These are phyloP conservation scores for Drosophila prolongata DNA, from an alignment of 2,888 invertebrate genomes.

Conservation along the genomic window DNA sequence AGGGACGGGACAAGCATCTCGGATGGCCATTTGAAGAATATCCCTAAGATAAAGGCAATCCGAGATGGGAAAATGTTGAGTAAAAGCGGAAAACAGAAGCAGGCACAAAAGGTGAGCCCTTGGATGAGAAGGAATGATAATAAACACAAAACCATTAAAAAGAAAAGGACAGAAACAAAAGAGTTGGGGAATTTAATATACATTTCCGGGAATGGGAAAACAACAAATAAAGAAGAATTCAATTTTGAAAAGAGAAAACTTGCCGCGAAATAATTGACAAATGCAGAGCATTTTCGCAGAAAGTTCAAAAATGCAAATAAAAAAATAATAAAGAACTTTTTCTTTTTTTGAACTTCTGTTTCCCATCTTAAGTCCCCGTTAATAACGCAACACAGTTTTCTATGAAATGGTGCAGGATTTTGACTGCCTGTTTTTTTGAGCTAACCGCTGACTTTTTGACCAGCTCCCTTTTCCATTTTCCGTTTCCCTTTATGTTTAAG, in stretches of 20 bases:
- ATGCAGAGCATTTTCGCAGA: background rate
- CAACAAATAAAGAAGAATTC: background rate
- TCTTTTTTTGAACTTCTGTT: too few relatives aligned
- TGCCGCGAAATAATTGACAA: background rate
- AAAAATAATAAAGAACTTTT: too few relatives aligned
- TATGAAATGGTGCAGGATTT: background rate
- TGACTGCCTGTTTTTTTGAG: background rate
- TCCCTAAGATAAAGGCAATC: constrained; percentile 45
- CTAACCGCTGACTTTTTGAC: background rate
- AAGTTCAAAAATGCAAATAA: background rate
- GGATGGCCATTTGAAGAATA: constrained; percentile 45
- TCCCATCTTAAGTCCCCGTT: too few relatives aligned
- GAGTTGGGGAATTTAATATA: constrained; percentile 29
- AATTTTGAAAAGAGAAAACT: constrained; percentile 6
- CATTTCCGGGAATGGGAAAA: background rate
- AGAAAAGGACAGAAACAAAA: background rate
- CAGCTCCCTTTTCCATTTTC: background rate
- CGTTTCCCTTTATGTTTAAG: background rate
- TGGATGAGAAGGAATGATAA: constrained; percentile 30
- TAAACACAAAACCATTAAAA: constrained; percentile 40
- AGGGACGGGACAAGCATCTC: constrained; percentile 5
- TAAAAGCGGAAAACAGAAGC: background rate
- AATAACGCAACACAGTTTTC: too few relatives aligned
- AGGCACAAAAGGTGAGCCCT: constrained; percentile 16
- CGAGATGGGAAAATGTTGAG: constrained; percentile 21